Evolutionary conservation across 2,797 vertebrate genomes (phyloP).

Genomic region (Melanotaenia trifasciata): DNA sequence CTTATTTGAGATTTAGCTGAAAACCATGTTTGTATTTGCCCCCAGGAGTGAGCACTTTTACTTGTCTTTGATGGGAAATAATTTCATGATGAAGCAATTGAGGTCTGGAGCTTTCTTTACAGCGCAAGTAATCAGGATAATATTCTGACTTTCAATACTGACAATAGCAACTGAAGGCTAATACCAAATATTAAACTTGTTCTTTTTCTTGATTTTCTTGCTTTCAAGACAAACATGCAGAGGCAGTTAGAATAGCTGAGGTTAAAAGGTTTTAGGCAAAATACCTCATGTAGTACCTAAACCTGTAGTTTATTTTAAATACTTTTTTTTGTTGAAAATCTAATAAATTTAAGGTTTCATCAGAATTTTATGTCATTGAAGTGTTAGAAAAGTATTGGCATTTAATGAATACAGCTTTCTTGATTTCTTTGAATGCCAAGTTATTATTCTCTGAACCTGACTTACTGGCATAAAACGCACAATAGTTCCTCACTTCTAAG

Average conservation of each 20-base stretch:
- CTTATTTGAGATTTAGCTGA: constrained; percentile 53
- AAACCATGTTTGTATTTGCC: constrained; percentile 29
- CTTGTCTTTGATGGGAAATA: constrained; percentile 31
- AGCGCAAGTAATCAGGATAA: background rate
- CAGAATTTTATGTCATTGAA: background rate
- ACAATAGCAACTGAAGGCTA: background rate
- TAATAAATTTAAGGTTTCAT: background rate
- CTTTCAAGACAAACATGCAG: too few species aligned
- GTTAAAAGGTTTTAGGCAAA: background rate
- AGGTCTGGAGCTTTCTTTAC: constrained; percentile 9
- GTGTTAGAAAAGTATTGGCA: background rate
- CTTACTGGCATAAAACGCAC: constrained; percentile 1
- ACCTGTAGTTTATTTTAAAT: background rate
- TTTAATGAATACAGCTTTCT: background rate
- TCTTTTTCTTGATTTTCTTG: constrained; percentile 6
- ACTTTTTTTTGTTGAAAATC: background rate
- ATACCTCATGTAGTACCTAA: background rate
- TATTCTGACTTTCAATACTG: constrained; percentile 17
- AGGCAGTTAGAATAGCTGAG: background rate
- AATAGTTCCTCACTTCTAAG: constrained; percentile 48
- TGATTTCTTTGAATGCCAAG: background rate
- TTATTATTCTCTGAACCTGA: background rate
- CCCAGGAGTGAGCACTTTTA: constrained; percentile 10
- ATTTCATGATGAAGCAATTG: constrained; percentile 22
- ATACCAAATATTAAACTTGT: constrained; percentile 6